Base-by-base conservation (phyloP, 2,797 vertebrate species). In the Hyperoplus lanceolatus region DNA sequence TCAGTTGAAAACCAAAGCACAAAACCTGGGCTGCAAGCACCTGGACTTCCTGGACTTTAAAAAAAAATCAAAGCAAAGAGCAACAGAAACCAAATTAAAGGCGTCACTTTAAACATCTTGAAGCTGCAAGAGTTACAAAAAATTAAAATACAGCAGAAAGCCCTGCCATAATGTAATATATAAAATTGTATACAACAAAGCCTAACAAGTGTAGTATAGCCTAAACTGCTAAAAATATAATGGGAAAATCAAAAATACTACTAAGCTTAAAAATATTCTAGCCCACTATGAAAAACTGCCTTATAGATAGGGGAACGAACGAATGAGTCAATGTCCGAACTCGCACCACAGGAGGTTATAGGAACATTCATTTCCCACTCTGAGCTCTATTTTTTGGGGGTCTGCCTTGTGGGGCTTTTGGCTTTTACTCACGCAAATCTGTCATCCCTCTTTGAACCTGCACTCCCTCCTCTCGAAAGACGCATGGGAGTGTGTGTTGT, bases 391-490 rank as follows among this genome's bases (percentile, higher is more conserved):
- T 15, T 49, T 29, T 29, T 29, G 29, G 29, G 48, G 12, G 10
- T 69, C 43, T 62, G 49, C 64, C 6, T 38, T 51, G 48, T 29
- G 42, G 48, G 38, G 14, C 42, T 80, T 70, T 29, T 29, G 29
- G 29, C 29, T 29, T 29, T 29, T 68, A 53, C 70, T 69, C 82
- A 75, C 57, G 74, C 81, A 82, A 75, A 79, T 73, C 83, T 89
- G 83, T 77, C 81, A 76, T 85, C 70, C 60, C 63, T 60, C 65
- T 86, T 69, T 77, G 81, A 94, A 93, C 88, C 87, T 91, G 89
- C 61, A 59, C 87, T 76, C 81, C 70, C 88, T 90, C 83, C 84
- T 84, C 74, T 81, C 79, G 50, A 86, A 85, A 87, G 72, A 84
- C 60, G 71, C 81, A 72, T 63, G 8, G 21, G 43, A n/a, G 67